These are phyloP conservation scores for Phytoseiulus persimilis DNA, from an alignment of 2,888 invertebrate species.

Conservation along the genomic window DNA sequence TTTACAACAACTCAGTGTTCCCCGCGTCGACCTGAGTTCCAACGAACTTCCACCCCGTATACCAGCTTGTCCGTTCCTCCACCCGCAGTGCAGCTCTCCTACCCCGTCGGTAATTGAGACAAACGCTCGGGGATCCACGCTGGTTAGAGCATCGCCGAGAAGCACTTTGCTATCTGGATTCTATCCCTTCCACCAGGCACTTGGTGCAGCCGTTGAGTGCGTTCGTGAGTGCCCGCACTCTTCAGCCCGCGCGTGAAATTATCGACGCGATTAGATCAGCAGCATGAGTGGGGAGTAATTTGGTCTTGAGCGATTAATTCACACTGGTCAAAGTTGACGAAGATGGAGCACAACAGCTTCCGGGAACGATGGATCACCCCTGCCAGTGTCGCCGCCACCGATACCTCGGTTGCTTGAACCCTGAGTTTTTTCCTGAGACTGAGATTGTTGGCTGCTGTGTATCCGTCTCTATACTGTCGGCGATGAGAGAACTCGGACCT, in stretches of 20 bases:
- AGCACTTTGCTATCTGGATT: no score
- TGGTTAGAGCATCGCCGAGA: no score
- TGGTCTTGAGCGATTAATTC: neutral
- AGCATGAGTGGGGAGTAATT: neutral
- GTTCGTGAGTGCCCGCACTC: neutral
- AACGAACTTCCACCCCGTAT: no score
- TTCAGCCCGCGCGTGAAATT: neutral
- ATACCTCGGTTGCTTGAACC: neutral
- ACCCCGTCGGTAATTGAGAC: no score
- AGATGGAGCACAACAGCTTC: neutral
- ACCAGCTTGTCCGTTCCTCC: no score
- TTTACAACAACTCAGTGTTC: no score
- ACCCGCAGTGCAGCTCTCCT: no score
- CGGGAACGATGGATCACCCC: neutral
- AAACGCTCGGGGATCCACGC: no score
- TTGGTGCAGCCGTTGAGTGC: neutral
- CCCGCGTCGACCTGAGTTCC: no score
- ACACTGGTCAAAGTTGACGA: conserved; percentile 5
- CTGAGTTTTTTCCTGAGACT: neutral
- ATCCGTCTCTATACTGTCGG: no score
- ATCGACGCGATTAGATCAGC: neutral
- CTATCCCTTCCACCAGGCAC: neutral
- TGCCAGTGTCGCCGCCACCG: neutral
- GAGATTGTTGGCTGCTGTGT: neutral
- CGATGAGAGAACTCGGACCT: no score